Evolutionary conservation across 1,140 invertebrate species (phyloP), one percentile per base, ranked within the genome.

Genomic region (Caenorhabditis tropicalis): DNA sequence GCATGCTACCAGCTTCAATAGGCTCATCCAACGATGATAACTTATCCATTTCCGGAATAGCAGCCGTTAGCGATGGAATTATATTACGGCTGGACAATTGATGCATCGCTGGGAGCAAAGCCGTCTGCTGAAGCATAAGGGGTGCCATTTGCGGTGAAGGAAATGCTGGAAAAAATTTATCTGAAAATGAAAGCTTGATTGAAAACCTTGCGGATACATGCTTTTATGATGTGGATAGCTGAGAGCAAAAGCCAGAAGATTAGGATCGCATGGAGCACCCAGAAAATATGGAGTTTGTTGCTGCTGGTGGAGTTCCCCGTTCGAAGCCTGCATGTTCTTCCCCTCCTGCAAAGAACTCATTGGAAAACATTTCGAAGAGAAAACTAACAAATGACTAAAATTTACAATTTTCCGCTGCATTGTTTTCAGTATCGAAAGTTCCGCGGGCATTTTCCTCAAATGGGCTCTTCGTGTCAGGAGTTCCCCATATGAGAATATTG

Each of bases 1-100:
- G 46, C n/a, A 80, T 16, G n/a, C 39, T 46, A 0, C 82, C 82
- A 31, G 82, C 65, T 53, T 84, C 82, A 48, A 84, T 84, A n/a
- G 82, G 82, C 36, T 84, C 82, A 19, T 84, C 81, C 16, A 60
- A 39, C 19, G 15, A 43, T 24, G 15, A 43, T 46, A 74, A 24
- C 21, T 74, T 74, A 15, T 74, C 65, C 65, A 74, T 74, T 74
- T 74, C 65, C 9, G 65, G 65, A 74, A 74, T 74, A n/a, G 65
- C 65, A 24, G 65, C 65, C 1, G 65, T 43, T 15, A 74, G 65
- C 21, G 65, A 74, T 21, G 65, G 65, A 43, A 74, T 2, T 0
- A 39, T 4, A 46, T 43, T 74, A 3, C 36, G 16, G 21, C 21
- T 29, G 3, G 65, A 16, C 12, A 74, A 36, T 1, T 33, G 33